A percentile compares a stretch with the other conserved stretches of the same genome.
phyloP scores from a whole-genome alignment of 2,888 invertebrate genomes.

The Pherbina coryleti region DNA sequence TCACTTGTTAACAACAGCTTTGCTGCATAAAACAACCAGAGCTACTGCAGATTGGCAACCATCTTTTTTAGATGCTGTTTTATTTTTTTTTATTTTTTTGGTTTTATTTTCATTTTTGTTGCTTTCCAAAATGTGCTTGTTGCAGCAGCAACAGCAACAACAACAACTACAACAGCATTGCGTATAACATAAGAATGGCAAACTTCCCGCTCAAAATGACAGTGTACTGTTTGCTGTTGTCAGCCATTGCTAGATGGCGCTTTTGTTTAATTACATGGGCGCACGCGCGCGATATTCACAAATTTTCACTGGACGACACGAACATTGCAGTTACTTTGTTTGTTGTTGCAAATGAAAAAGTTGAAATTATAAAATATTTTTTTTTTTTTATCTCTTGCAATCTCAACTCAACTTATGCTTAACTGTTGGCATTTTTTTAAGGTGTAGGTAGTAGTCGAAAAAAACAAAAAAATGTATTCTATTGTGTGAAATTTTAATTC shows the following conservation, averaged over 20 bases:
- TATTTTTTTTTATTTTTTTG: not conserved
- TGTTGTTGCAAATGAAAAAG: slow-evolving; percentile 47
- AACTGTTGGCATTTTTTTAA: no score
- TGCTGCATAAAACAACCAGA: not conserved
- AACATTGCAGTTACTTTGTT: not conserved
- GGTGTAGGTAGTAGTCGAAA: no score
- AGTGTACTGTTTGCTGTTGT: not conserved
- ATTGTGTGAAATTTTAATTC: no score
- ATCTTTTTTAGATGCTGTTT: not conserved
- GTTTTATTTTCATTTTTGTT: no score
- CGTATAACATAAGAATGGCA: not conserved
- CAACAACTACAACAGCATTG: not conserved
- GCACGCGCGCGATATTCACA: not conserved
- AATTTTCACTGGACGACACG: no score
- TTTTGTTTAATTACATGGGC: slow-evolving; percentile 24
- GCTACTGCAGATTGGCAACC: not conserved
- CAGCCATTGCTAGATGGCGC: slow-evolving; percentile 5
- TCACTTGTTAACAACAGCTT: slow-evolving; percentile 1
- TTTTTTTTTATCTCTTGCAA: slow-evolving; percentile 1
- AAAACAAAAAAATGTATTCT: no score
- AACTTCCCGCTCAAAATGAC: slow-evolving; percentile 1
- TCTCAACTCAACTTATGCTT: no score
- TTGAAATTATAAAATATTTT: slow-evolving; percentile 48
- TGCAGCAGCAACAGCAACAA: not conserved
- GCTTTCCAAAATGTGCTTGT: not conserved